Base-by-base conservation (phyloP, 23 tunicate species). In the Diplosoma virens region DNA sequence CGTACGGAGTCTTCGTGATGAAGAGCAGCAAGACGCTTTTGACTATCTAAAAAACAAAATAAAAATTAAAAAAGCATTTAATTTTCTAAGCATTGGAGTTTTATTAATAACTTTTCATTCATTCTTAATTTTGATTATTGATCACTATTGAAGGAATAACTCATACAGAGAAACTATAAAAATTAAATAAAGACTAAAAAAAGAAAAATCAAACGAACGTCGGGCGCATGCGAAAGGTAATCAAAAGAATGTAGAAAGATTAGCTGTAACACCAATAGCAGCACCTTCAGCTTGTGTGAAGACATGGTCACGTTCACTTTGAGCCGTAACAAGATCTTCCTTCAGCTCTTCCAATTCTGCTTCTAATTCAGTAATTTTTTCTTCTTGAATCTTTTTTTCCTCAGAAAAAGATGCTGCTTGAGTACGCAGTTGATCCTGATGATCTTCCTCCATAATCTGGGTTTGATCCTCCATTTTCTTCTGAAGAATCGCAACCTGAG, bases 221-320 rank as follows among this genome's bases (percentile, higher is more conserved):
- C n/a, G n/a, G n/a, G n/a, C n/a, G n/a, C n/a, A n/a, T n/a, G n/a
- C n/a, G n/a, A n/a, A n/a, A n/a, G n/a, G n/a, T n/a, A n/a, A n/a
- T n/a, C n/a, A n/a, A n/a, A n/a, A n/a, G n/a, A n/a, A n/a, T n/a
- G n/a, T n/a, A n/a, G n/a, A n/a, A n/a, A n/a, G n/a, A n/a, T n/a
- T n/a, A n/a, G n/a, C n/a, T n/a, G n/a, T n/a, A n/a, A n/a, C n/a
- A n/a, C n/a, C n/a, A n/a, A n/a, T n/a, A n/a, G n/a, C n/a, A n/a
- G n/a, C 22, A 87, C 95, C 95, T 87, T 87, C 95, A 59, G 95
- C 95, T 81, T 87, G 95, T 22, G 74, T 27, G 1, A 87, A 65
- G 27, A 87, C 81, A 3, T 75, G 68, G 31, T 87, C 95, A 25
- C 87, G 68, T 33, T 87, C 95, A 18, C 71, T 47, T 35, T 76